A percentile compares a stretch with the other conserved stretches of the same genome.
phyloP scores from a whole-genome alignment of 2,113 vertebrate species.

The Callithrix jacchus region DNA sequence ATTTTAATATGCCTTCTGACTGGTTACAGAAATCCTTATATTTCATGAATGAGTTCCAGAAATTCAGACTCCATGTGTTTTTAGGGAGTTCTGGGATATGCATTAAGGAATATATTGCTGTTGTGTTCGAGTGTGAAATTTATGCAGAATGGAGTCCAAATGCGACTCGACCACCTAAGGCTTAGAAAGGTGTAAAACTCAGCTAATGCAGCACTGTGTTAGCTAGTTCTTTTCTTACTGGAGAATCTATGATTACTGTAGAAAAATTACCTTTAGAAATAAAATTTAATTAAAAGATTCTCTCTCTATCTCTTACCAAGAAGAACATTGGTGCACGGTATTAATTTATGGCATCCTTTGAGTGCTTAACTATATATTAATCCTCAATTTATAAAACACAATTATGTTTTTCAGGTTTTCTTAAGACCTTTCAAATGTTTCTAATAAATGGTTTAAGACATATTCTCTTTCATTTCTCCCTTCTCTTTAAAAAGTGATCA shows the following conservation, averaged over 20 bases:
- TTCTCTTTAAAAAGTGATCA: conserved; percentile 41
- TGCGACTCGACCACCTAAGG: conserved; percentile 78
- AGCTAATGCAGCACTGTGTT: not conserved
- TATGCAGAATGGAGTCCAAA: conserved; percentile 81
- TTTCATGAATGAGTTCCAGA: conserved; percentile 47
- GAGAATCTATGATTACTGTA: not conserved
- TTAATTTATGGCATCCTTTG: conserved; percentile 28
- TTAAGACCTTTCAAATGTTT: conserved; percentile 40
- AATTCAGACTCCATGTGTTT: conserved; percentile 4
- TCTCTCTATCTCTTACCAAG: not conserved
- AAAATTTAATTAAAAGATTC: conserved; percentile 42
- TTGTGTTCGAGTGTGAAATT: conserved; percentile 71
- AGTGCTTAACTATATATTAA: not conserved
- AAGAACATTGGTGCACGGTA: not conserved
- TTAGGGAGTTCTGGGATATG: conserved; percentile 18
- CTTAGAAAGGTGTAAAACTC: conserved; percentile 61
- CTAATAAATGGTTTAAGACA: conserved; percentile 30
- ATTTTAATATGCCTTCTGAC: conserved; percentile 45
- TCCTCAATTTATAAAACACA: not conserved
- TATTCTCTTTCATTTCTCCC: conserved; percentile 35
- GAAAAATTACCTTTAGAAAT: conserved; percentile 38
- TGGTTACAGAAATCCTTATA: conserved; percentile 12
- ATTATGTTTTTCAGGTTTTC: conserved; percentile 51
- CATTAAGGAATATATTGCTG: conserved; percentile 25
- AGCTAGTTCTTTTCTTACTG: not conserved